Conservation (phyloP, 2,797 vertebrate genomes). For the Gambelia wislizenii region DNA sequence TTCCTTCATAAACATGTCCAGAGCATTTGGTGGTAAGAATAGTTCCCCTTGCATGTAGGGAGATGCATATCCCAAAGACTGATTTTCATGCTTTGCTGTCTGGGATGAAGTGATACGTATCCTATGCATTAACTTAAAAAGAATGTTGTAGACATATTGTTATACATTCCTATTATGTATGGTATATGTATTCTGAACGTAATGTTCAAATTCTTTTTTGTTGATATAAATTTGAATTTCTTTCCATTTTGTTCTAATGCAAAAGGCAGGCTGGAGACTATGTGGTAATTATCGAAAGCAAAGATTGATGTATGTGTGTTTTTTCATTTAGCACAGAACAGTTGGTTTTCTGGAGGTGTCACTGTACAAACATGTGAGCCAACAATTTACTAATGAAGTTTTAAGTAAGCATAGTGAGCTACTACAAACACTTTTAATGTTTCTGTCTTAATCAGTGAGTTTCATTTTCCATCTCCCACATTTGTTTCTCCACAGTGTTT, state of each 20-base stretch:
- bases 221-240: constrained; percentile 63
- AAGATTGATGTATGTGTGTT: constrained; percentile 32
- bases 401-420: constrained; percentile 32
- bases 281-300: constrained; percentile 5
- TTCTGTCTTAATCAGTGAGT: constrained; percentile 32
- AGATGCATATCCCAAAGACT: constrained; percentile 65
- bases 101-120: constrained; percentile 45
- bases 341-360: constrained; percentile 39
- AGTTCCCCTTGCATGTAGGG: constrained; percentile 66
- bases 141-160: constrained; percentile 31
- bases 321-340: constrained; percentile 29
- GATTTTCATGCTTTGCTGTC: constrained; percentile 63
- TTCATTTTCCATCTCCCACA: constrained; percentile 18
- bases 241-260: constrained; percentile 52
- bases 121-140: constrained; percentile 46
- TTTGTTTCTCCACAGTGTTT: constrained; percentile 47
- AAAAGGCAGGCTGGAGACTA: constrained; percentile 57
- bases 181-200: constrained; percentile 20
- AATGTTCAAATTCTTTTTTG: constrained; percentile 14
- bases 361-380: constrained; percentile 46
- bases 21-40: constrained; percentile 47
- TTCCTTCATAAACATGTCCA: constrained; percentile 21
- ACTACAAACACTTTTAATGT: constrained; percentile 28
- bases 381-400: constrained; percentile 27
- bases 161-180: constrained; percentile 14